phyloP scores from a whole-genome alignment of 2,888 invertebrate species.

The Sphinx pinastri region DNA sequence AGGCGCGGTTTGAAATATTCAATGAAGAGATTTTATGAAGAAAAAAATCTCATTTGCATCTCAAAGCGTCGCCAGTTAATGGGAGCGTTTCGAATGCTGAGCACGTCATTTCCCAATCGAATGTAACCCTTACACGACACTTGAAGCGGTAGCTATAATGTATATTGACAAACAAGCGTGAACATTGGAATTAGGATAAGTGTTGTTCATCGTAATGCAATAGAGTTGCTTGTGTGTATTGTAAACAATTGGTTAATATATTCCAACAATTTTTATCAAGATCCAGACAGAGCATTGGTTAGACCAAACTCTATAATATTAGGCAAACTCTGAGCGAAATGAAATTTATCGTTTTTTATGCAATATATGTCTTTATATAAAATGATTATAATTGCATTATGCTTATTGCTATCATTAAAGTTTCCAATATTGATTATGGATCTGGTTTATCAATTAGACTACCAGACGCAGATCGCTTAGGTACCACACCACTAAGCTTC shows the following conservation, averaged over 20 bases:
- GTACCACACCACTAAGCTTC: too few species aligned
- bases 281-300: too few species aligned
- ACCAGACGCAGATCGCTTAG: too few species aligned
- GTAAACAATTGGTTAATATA: background rate
- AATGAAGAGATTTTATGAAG: constrained; percentile 77
- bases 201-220: background rate
- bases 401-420: too few species aligned
- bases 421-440: too few species aligned
- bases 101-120: constrained; percentile 73
- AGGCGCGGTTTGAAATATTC: constrained; percentile 74
- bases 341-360: too few species aligned
- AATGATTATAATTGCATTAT: too few species aligned
- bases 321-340: too few species aligned
- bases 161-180: constrained; percentile 21
- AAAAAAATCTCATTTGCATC: constrained; percentile 78
- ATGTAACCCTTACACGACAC: constrained; percentile 72
- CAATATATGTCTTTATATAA: too few species aligned
- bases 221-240: background rate
- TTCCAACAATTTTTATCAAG: too few species aligned
- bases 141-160: constrained; percentile 40
- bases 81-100: constrained; percentile 71
- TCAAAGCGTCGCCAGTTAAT: constrained; percentile 80
- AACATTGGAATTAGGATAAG: background rate
- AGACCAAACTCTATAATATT: too few species aligned
- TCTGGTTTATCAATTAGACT: too few species aligned